Base-by-base conservation (phyloP, 2,888 invertebrate species). In the Tiliacea citrago region DNA sequence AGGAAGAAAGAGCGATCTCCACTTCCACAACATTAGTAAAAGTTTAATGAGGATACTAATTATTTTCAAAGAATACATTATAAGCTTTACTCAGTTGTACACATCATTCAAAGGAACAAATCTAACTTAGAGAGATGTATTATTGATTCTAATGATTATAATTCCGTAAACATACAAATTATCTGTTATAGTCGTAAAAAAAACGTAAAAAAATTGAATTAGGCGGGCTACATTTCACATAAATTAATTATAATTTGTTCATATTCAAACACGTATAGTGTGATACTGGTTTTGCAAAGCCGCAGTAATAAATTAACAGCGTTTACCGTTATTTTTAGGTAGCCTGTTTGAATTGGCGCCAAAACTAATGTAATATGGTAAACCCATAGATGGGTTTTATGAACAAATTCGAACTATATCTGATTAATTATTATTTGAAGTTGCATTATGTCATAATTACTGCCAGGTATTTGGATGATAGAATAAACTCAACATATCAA, bases 291-390 rank as follows among this genome's bases (percentile, higher is more conserved):
- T 68, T 55, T 61, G 35, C 42, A 9, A 45, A 58, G 29, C n/a
- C 58, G 12, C 42, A 49, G 58, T 71, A 55, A 42, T 53, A 39
- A 18, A 47, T 69, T 35, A 35, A 49, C 16, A 49, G 24, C 29
- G 5, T 42, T 51, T 18, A 47, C 57, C 39, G 29, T 68, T 67
- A 72, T n/a, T 49, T 29, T 1, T 9, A 13, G 24, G 29, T 42
- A 77, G 75, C 72, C 69, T 62, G 79, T 85, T 79, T 55, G 24
- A 47, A 24, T 65, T 71, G 60, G 49, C 47, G 53, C 42, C 18
- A 49, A 18, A 39, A 66, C 3, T 29, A 29, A 53, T 6, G 9
- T 49, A 21, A 21, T 29, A 47, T 29, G 12, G 12, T 13, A 47
- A 63, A 18, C 5, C 29, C n/a, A 39, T 18, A 12, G 13, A 49